Percentiles rank a stretch among this genome's conserved stretches.
These are phyloP conservation scores for Xestobium rufovillosum DNA, from an alignment of 2,888 invertebrate species.

Conservation along the genomic window DNA sequence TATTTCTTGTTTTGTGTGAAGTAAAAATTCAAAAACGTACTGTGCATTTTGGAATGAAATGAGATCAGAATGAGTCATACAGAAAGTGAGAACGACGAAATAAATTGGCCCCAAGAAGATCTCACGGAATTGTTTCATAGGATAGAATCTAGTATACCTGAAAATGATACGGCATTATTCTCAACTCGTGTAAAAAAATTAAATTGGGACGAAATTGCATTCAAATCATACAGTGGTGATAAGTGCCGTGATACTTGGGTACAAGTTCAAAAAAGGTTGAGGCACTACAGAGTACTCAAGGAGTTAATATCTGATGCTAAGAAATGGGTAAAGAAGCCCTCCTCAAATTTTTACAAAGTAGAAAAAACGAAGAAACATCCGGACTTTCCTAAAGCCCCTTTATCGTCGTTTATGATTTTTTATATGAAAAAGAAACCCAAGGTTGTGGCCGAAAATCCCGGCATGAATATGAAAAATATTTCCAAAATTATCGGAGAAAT, in stretches of 20 bases:
- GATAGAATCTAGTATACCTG: slow-evolving; percentile 42
- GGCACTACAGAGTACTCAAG: slow-evolving; percentile 43
- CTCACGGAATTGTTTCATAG: slow-evolving; percentile 40
- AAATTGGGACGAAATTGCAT: slow-evolving; percentile 45
- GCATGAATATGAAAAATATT: slow-evolving; percentile 42
- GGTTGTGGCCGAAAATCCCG: slow-evolving; percentile 43
- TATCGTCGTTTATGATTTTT: slow-evolving; percentile 47
- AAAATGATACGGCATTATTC: slow-evolving; percentile 41
- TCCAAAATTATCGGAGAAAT: slow-evolving; percentile 44
- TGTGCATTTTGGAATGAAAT: too few species aligned
- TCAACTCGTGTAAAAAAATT: slow-evolving; percentile 41
- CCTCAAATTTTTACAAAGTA: too few species aligned
- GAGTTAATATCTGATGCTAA: slow-evolving; percentile 46
- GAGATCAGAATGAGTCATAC: too few species aligned
- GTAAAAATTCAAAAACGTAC: too few species aligned
- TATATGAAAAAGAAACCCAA: slow-evolving; percentile 45
- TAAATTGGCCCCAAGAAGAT: slow-evolving; percentile 44
- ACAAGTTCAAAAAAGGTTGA: slow-evolving; percentile 40
- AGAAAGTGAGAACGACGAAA: too few species aligned
- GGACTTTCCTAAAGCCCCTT: slow-evolving; percentile 47
- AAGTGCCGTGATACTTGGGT: slow-evolving; percentile 47
- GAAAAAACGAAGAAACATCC: slow-evolving; percentile 47
- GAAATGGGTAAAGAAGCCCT: slow-evolving; percentile 42
- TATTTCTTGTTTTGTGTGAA: too few species aligned
- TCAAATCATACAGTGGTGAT: slow-evolving; percentile 43